These are phyloP conservation scores for Thecocarcelia acutangulata DNA, from an alignment of 2,888 invertebrate genomes.

Conservation along the genomic window DNA sequence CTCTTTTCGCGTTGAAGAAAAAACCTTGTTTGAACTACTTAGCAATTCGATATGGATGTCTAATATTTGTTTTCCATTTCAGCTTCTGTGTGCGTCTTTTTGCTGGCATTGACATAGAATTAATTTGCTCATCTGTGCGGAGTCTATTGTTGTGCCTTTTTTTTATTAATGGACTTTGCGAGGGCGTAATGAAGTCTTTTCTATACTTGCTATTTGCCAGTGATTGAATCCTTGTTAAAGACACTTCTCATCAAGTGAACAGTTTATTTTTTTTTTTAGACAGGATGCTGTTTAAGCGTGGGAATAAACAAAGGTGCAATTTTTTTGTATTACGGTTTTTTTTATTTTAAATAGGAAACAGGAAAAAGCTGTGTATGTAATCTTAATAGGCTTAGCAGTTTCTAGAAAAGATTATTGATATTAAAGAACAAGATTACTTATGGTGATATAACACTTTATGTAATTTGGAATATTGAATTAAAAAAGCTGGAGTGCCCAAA, in stretches of 20 bases:
- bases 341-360: constrained; percentile 38
- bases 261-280: background rate
- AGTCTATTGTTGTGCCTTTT: background rate
- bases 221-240: background rate
- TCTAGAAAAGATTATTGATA: background rate
- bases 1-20: constrained; percentile 27
- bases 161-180: constrained; percentile 50
- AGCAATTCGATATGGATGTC: constrained; percentile 53
- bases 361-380: constrained; percentile 30
- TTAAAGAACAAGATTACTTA: too few species aligned
- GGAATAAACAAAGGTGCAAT: constrained; percentile 55
- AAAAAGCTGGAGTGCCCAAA: too few species aligned
- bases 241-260: background rate
- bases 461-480: too few species aligned
- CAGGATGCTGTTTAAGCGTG: constrained; percentile 62
- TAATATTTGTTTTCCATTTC: constrained; percentile 2
- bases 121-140: constrained; percentile 20
- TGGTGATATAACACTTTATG: too few species aligned
- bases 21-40: constrained; percentile 16
- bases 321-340: background rate
- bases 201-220: background rate
- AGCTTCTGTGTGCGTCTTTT: background rate
- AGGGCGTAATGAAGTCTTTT: constrained; percentile 45
- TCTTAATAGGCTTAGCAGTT: background rate
- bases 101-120: constrained; percentile 24